Base-by-base conservation (phyloP, 2,113 vertebrate species). In the Cyprinodon tularosa region DNA sequence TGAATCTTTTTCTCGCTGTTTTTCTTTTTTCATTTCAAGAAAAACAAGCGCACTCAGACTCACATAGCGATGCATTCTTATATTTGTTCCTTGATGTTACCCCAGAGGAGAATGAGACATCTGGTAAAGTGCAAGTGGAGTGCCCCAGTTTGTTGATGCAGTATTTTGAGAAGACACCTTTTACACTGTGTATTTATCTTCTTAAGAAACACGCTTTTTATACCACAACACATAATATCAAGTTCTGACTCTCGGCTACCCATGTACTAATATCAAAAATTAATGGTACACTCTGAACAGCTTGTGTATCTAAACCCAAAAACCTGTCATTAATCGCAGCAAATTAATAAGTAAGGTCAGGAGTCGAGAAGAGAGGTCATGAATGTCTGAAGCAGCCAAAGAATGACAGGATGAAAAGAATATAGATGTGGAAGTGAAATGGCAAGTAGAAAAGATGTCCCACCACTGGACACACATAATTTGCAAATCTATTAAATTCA, bases 81-180 rank as follows among this genome's bases (percentile, higher is more conserved):
- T 47, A 66, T 72, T 88, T 66, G 62, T 53, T 83, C 74, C 78
- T 63, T 82, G 85, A 78, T 87, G 88, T 90, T 69, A 85, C 86
- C 84, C 83, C 75, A 22, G 75, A 15, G 9, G 62, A 74, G 57
- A 81, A 68, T 42, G 85, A 86, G 66, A 75, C 68, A 72, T 85
- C 76, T 64, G 74, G 81, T 72, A 69, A 63, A 75, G 85, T 17
- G 3, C 17, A 20, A 48, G 77, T 15, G 45, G 62, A 74, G 74
- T 81, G 80, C 83, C 68, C 62, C 84, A 79, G 71, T 86, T 84
- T 79, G 71, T 82, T 63, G 62, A 88, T 74, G 71, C 63, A 73
- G 81, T 22, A 68, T 62, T 84, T 79, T 81, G 66, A 86, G 86
- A 88, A 82, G 63, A 61, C 66, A 67, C 68, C 77, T 61, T 72